Evolutionary conservation across 2,113 vertebrate genomes (phyloP), one percentile per base, ranked within the genome.

Genomic region (Mesoclemmys tuberculata): DNA sequence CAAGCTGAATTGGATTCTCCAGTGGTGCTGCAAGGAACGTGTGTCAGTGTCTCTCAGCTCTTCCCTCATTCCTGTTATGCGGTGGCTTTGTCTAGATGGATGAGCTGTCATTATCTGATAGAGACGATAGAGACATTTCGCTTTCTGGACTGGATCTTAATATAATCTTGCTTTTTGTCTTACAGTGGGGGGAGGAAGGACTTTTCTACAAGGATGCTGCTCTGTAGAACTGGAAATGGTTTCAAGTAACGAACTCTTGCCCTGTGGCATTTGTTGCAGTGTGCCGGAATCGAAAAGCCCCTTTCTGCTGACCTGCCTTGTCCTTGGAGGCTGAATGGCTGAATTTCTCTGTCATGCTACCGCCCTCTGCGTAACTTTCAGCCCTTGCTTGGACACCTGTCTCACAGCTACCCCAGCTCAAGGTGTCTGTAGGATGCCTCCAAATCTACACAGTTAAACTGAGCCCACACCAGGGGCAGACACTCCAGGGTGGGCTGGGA

Each of bases 211-310:
- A 80, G 61, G 55, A 49, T 87, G 93, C 31, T 87, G 52, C 55
- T 48, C 71, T 75, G 48, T 64, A 77, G 77, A 61, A 92, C 10
- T 88, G 92, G 85, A 58, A 91, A 55, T 4, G 4, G 61, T 87
- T 82, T 88, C 84, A 89, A 93, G 93, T 88, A 87, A 82, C 38
- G 35, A 93, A 80, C 8, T 85, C 52, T 54, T 55, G 51, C 88
- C 38, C 35, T 1, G 0, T 51, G 55, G 48, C 51, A 77, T 96
- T 94, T 93, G 55, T 21, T 14, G 26, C 54, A 22, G 10, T 1
- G 1, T 4, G 83, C 68, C 58, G 91, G 74, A 41, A 92, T 4
- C 13, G 79, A 14, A 46, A 77, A 19, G 92, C 8, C 31, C 49
- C 35, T 93, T 44, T 78, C 48, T 78, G 56, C 55, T 80, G 77